Conservation (phyloP, 2,113 vertebrate species). For the Vanacampus margaritifer region DNA sequence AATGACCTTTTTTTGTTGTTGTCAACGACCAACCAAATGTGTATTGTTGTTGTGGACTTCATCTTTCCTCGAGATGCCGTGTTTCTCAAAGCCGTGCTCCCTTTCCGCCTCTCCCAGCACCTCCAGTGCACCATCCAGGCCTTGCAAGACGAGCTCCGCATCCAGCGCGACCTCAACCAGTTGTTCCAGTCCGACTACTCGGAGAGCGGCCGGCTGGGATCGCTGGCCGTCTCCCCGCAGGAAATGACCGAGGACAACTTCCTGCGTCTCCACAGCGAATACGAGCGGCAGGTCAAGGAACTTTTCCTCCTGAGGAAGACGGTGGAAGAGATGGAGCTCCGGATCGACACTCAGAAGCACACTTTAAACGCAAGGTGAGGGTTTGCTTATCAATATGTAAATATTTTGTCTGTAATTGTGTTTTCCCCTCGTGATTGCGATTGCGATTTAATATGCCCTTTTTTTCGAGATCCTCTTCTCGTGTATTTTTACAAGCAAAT, state of each 20-base stretch:
- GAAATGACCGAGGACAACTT: conserved; percentile 98
- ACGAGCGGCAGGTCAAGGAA: conserved; percentile 97
- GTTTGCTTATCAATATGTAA: not conserved
- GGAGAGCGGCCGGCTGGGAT: conserved; percentile 61
- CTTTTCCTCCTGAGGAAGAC: conserved; percentile 94
- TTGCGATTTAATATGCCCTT: no score
- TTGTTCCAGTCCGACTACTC: conserved; percentile 94
- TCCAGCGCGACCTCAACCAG: conserved; percentile 97
- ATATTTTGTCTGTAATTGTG: not conserved
- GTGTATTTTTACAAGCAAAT: no score
- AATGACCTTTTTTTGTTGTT: not conserved
- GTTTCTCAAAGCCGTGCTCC: no score
- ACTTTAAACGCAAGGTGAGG: conserved; percentile 80
- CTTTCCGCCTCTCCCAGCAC: conserved; percentile 81
- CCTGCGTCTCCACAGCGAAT: conserved; percentile 91
- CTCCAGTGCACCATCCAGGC: conserved; percentile 98
- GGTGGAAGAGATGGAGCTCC: conserved; percentile 96
- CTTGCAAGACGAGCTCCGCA: conserved; percentile 94
- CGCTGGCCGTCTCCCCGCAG: conserved; percentile 91
- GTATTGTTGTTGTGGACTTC: no score
- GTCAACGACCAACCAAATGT: no score
- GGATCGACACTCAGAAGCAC: conserved; percentile 98
- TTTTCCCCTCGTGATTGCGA: no score
- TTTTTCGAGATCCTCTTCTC: no score
- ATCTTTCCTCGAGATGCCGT: no score